phyloP scores from a whole-genome alignment of 1,140 invertebrate species.

The Vollenhovia emeryi region DNA sequence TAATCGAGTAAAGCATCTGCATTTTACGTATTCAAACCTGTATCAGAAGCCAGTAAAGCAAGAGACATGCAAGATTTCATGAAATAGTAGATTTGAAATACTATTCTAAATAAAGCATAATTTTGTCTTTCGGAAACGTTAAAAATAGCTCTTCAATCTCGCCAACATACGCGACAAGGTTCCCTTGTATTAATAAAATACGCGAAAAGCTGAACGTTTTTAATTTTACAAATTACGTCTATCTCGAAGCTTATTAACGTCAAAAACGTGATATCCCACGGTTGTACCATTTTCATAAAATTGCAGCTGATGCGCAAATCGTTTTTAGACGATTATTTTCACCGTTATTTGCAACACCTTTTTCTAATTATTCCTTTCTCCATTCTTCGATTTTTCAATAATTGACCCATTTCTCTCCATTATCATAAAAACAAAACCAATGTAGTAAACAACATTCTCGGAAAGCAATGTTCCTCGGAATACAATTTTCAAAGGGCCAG shows the following conservation, averaged over 20 bases:
- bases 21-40: background rate
- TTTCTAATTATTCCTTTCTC: background rate
- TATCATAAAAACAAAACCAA: background rate
- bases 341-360: background rate
- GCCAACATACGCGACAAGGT: background rate
- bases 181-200: background rate
- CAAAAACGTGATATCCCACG: background rate
- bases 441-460: background rate
- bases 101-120: background rate
- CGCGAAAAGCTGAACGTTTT: background rate
- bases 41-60: background rate
- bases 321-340: slow-evolving; percentile 3
- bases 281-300: background rate
- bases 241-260: background rate
- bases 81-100: too few relatives aligned
- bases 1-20: background rate
- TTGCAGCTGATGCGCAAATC: background rate
- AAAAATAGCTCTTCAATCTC: background rate
- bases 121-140: background rate
- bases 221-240: slow-evolving; percentile 9
- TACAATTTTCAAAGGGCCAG: background rate
- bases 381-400: background rate
- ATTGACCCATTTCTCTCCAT: background rate
- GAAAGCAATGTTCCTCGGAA: background rate
- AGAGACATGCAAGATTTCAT: background rate